Conservation (phyloP, 2,888 invertebrate species). For the Thyatira batis region DNA sequence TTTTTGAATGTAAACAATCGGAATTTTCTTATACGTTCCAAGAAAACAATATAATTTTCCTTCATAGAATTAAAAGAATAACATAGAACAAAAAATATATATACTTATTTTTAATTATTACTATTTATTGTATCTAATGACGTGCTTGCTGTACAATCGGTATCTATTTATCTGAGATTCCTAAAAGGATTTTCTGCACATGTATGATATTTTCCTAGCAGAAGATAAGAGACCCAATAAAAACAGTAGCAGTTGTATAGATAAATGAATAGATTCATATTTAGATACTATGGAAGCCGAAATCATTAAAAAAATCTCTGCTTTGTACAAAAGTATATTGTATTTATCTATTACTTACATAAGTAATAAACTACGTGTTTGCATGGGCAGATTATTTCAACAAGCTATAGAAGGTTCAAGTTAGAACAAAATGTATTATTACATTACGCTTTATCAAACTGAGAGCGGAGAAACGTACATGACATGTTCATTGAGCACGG, state of each 20-base stretch:
- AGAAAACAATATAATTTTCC: neutral
- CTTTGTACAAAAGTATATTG: neutral
- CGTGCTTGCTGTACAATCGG: neutral
- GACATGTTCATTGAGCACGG: neutral
- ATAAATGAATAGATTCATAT: too few relatives aligned
- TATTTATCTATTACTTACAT: neutral
- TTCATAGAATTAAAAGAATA: neutral
- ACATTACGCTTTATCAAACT: neutral
- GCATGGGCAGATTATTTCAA: too few relatives aligned
- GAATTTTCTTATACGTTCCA: conserved; percentile 5
- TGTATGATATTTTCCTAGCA: neutral
- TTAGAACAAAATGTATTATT: too few relatives aligned
- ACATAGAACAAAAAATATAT: neutral
- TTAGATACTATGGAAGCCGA: too few relatives aligned
- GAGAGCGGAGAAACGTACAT: neutral
- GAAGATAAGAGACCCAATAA: neutral
- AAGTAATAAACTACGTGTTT: neutral
- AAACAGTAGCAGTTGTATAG: neutral
- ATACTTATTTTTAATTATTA: neutral
- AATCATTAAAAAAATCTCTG: too few relatives aligned
- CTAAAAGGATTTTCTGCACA: neutral
- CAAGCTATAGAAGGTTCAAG: too few relatives aligned
- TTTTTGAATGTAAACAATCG: neutral
- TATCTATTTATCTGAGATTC: neutral
- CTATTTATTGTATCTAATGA: neutral